A percentile compares a stretch with the other conserved stretches of the same genome.
Conservation (phyloP, 1,140 invertebrate species). For the Anastrepha obliqua region DNA sequence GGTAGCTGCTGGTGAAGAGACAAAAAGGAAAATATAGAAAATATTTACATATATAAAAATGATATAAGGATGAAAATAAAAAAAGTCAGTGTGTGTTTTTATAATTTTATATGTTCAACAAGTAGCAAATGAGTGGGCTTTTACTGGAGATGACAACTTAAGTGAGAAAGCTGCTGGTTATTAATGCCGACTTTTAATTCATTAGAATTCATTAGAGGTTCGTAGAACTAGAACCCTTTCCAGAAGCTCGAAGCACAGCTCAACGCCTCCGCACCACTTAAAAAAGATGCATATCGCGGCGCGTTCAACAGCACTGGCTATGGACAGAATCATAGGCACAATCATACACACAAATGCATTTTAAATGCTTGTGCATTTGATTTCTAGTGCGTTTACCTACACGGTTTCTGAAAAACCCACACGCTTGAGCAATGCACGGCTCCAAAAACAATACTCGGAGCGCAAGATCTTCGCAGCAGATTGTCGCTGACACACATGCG, state of each 20-base stretch:
- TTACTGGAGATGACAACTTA: background rate
- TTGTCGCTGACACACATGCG: background rate
- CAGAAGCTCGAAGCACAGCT: background rate
- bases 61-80: background rate
- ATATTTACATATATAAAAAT: too few species aligned
- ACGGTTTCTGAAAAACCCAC: slow-evolving; percentile 28
- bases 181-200: background rate
- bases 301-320: background rate
- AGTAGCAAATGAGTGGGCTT: background rate
- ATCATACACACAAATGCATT: background rate
- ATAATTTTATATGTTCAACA: too few species aligned
- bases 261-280: slow-evolving; percentile 44
- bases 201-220: background rate
- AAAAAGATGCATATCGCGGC: slow-evolving; percentile 22
- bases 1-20: slow-evolving; percentile 15
- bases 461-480: slow-evolving; percentile 25
- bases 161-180: background rate
- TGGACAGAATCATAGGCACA: background rate
- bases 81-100: too few species aligned
- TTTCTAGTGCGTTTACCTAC: slow-evolving; percentile 3
- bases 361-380: background rate
- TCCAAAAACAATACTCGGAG: background rate
- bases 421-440: slow-evolving; percentile 10
- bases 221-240: background rate
- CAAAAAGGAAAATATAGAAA: too few species aligned